Evolutionary conservation across 2,113 vertebrate genomes (phyloP).

Genomic region (Myrmecobius fasciatus): DNA sequence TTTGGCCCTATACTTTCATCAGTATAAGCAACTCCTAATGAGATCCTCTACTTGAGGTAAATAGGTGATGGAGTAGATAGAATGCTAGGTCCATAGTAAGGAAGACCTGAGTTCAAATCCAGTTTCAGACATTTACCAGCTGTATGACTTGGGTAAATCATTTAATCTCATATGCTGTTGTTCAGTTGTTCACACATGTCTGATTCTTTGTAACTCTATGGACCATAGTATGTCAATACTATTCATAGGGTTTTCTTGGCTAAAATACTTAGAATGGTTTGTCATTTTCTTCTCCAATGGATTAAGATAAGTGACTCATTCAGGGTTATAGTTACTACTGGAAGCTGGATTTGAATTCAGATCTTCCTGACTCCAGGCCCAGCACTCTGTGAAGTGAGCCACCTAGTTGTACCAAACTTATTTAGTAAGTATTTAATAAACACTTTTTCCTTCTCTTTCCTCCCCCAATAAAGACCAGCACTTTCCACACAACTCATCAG

Average conservation of each 20-base stretch:
- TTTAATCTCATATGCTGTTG: not conserved
- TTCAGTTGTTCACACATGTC: not conserved
- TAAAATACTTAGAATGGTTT: not conserved
- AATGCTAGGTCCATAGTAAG: not conserved
- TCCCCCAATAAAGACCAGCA: not conserved
- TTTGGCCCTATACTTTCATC: not conserved
- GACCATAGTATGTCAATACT: not conserved
- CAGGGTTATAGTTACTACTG: not conserved
- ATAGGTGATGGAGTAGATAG: not conserved
- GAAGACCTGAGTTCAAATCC: not conserved
- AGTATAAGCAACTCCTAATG: not conserved
- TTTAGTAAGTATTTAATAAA: not conserved
- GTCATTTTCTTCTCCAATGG: not conserved
- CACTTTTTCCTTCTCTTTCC: not conserved
- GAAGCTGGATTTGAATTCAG: not conserved
- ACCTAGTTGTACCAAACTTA: not conserved
- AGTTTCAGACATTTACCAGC: not conserved
- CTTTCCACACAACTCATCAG: not conserved
- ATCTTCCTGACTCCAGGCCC: not conserved
- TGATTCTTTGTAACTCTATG: not conserved
- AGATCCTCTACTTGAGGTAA: not conserved
- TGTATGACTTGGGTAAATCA: not conserved
- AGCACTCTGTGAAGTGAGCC: not conserved
- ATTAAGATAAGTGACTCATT: not conserved
- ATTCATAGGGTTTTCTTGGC: not conserved